A percentile compares a stretch with the other conserved stretches of the same genome.
These are phyloP conservation scores for Chiridota heheva DNA, from an alignment of 35 echinoderm and acorn worm species.

Conservation along the genomic window DNA sequence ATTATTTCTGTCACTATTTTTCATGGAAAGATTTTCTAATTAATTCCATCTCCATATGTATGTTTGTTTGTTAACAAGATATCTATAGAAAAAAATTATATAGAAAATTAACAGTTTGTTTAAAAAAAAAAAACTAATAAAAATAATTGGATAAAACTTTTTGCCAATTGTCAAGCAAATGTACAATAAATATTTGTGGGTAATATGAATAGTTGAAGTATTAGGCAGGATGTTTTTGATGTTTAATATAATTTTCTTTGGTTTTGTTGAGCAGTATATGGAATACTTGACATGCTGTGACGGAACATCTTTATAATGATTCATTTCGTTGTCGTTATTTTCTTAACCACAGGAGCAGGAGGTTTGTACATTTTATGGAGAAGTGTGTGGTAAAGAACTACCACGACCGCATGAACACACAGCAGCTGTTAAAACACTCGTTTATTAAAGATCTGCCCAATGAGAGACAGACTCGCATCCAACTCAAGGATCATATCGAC, in stretches of 20 bases:
- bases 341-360: conserved; percentile 74
- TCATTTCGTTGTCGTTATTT: not conserved
- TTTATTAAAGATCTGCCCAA: conserved; percentile 94
- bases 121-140: too few species aligned
- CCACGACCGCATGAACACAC: conserved; percentile 74
- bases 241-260: not conserved
- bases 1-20: too few species aligned
- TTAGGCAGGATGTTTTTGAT: not conserved
- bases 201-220: not conserved
- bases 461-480: conserved; percentile 89
- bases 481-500: conserved; percentile 98
- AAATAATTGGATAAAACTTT: too few species aligned
- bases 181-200: too few species aligned
- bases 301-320: not conserved
- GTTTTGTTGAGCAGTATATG: not conserved
- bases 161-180: too few species aligned
- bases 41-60: too few species aligned
- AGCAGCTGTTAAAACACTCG: conserved; percentile 86
- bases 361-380: conserved; percentile 92
- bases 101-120: too few species aligned
- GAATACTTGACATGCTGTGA: not conserved
- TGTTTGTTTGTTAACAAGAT: too few species aligned
- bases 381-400: conserved; percentile 98
- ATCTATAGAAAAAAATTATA: too few species aligned
- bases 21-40: too few species aligned